Evolutionary conservation across 2,113 vertebrate species (phyloP).

Genomic region (Prionailurus viverrinus): DNA sequence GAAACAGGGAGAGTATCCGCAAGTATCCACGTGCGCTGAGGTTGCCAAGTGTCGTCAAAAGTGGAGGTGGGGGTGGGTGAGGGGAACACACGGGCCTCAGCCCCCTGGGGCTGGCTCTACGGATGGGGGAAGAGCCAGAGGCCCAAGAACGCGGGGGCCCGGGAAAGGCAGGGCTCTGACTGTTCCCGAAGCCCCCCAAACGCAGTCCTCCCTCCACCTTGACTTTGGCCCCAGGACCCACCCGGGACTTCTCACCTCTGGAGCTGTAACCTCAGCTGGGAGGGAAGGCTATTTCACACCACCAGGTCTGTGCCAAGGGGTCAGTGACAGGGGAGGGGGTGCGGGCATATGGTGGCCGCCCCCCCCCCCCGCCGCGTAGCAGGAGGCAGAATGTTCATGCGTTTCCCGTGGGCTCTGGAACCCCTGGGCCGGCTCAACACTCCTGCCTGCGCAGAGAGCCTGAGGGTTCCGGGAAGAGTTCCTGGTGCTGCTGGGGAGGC

Average conservation of each 20-base stretch:
- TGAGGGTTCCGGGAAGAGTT: not conserved
- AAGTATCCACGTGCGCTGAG: accelerated
- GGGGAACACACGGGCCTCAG: accelerated
- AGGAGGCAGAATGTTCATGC: not conserved
- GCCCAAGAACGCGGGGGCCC: accelerated
- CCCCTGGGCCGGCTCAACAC: accelerated
- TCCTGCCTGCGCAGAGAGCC: no score
- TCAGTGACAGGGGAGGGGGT: not conserved
- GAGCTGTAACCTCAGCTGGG: no score
- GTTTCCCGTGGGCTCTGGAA: not conserved
- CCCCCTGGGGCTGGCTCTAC: not conserved
- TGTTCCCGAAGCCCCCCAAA: not conserved
- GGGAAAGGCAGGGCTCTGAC: not conserved
- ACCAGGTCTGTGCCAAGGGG: not conserved
- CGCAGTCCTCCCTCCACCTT: accelerated
- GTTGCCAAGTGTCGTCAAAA: no score
- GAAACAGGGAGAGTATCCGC: accelerated
- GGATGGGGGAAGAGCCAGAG: accelerated
- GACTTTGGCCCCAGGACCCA: no score
- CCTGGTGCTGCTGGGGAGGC: not conserved
- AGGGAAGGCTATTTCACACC: accelerated
- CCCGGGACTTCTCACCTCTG: not conserved
- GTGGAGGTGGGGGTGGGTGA: no score
- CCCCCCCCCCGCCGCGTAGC: accelerated
- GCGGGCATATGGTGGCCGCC: no score